Base-by-base conservation (phyloP, 2,888 invertebrate species). In the Heliconius cydno region DNA sequence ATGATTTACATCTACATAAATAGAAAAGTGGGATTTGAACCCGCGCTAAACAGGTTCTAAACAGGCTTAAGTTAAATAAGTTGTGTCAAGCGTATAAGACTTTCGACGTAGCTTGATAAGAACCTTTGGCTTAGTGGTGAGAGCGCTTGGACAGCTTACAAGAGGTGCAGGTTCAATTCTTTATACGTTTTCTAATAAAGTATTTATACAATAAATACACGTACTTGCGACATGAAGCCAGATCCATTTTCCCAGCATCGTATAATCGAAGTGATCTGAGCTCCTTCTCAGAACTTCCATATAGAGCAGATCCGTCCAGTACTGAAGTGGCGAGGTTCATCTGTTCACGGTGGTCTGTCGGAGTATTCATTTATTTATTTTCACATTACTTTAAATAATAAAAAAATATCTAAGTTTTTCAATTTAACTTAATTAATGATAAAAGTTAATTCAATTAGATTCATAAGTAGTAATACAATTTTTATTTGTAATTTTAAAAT, bases 291-390 rank as follows among this genome's bases (percentile, higher is more conserved):
- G 97, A 97, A 81, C 96, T 96, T 19, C 98, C 98, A 88, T 98
- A 98, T 77, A 98, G 91, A 1, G 97, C 97, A 0, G 98, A 98
- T 0, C 97, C 98, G 86, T 98, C 98, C 79, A 98, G 94, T 88
- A 97, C 98, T 2, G 97, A 96, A 0, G 98, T 97, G 0, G 97
- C 98, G 80, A 97, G 94, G 90, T 98, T 98, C 97, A 98, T 97
- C 88, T 98, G 98, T 85, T 98, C 97, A 72, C 98, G 96, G 82
- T 96, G 93, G 82, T 96, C 97, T 97, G 90, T 63, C 52, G 65
- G 76, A 65, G 6, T 25, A 13, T n/a, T 25, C 25, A 25, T 4
- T 25, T 25, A 63, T 63, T 25, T 25, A n/a, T 57, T 57, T n/a
- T 22, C 57, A 57, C 9, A 57, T 57, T 52, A 1, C 19, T 52